These are phyloP conservation scores for Pimpla rufipes DNA, from an alignment of 2,888 invertebrate genomes.

Conservation along the genomic window DNA sequence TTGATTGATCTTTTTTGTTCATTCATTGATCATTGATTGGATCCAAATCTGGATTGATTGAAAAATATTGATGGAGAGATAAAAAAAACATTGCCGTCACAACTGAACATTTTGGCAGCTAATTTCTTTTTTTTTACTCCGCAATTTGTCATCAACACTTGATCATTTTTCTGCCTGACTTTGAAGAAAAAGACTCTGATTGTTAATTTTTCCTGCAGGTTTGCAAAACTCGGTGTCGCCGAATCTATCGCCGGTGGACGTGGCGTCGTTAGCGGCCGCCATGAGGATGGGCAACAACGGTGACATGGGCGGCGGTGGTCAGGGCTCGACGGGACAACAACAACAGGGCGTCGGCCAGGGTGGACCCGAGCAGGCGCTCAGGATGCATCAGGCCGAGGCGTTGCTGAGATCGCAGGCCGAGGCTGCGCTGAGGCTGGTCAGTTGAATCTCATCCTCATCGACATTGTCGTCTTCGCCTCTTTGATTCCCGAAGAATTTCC, in stretches of 20 bases:
- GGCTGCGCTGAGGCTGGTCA: conserved; percentile 92
- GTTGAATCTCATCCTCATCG: too few relatives aligned
- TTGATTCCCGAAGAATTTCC: too few relatives aligned
- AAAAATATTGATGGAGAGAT: too few relatives aligned
- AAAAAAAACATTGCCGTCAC: too few relatives aligned
- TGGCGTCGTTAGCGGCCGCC: conserved; percentile 83
- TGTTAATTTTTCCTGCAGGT: conserved; percentile 72
- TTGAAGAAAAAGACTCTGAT: neutral
- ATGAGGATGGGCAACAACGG: conserved; percentile 86
- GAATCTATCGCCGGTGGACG: conserved; percentile 84
- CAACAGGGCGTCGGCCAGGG: conserved; percentile 83
- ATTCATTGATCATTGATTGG: too few relatives aligned
- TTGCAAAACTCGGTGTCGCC: conserved; percentile 84
- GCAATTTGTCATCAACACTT: too few relatives aligned
- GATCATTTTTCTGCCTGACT: too few relatives aligned
- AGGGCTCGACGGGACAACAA: conserved; percentile 83
- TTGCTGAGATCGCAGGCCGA: conserved; percentile 94
- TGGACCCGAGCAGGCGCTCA: conserved; percentile 86
- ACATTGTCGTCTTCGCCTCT: too few relatives aligned
- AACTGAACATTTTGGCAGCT: too few relatives aligned
- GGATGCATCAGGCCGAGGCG: conserved; percentile 92
- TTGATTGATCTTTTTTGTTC: too few relatives aligned
- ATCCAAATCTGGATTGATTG: too few relatives aligned
- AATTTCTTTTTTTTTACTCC: neutral
- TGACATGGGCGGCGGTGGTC: conserved; percentile 82